A percentile compares a stretch with the other conserved stretches of the same genome.
Conservation (phyloP, 2,888 invertebrate species). For the Mythimna loreyi region DNA sequence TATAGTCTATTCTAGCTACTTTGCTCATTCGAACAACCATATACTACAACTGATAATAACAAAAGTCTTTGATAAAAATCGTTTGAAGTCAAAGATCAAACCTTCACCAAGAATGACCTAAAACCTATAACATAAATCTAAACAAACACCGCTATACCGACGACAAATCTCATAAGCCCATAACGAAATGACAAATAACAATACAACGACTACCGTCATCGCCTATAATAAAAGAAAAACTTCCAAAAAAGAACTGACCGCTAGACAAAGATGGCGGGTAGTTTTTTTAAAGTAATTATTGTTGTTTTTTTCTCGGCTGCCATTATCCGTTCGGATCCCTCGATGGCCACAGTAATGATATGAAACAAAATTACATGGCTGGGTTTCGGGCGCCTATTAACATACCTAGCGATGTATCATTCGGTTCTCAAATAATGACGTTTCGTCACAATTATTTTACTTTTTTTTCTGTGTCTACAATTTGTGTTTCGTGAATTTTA, state of each 20-base stretch:
- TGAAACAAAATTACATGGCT: constrained; percentile 87
- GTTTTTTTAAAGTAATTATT: constrained; percentile 82
- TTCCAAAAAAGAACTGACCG: constrained; percentile 63
- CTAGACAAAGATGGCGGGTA: constrained; percentile 77
- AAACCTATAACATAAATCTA: constrained; percentile 29
- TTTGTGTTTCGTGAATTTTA: constrained; percentile 34
- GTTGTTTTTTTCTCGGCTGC: constrained; percentile 76
- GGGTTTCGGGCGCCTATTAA: constrained; percentile 83
- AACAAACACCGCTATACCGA: constrained; percentile 21
- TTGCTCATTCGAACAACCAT: not conserved
- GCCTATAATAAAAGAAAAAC: constrained; percentile 55
- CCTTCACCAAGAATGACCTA: constrained; percentile 5
- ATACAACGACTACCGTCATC: constrained; percentile 66
- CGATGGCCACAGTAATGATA: constrained; percentile 84
- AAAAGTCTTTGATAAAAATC: constrained; percentile 12
- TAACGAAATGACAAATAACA: constrained; percentile 62
- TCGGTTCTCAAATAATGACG: constrained; percentile 74
- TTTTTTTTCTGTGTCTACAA: constrained; percentile 15
- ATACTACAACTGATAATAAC: not conserved
- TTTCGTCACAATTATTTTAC: constrained; percentile 61
- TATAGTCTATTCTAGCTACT: not conserved
- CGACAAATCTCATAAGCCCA: constrained; percentile 40
- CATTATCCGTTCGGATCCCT: constrained; percentile 83
- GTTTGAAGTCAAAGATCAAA: constrained; percentile 21
- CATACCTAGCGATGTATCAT: constrained; percentile 86